Evolutionary conservation across 2,888 invertebrate genomes (phyloP), one percentile per base, ranked within the genome.

Genomic region (Conus canariensis): DNA sequence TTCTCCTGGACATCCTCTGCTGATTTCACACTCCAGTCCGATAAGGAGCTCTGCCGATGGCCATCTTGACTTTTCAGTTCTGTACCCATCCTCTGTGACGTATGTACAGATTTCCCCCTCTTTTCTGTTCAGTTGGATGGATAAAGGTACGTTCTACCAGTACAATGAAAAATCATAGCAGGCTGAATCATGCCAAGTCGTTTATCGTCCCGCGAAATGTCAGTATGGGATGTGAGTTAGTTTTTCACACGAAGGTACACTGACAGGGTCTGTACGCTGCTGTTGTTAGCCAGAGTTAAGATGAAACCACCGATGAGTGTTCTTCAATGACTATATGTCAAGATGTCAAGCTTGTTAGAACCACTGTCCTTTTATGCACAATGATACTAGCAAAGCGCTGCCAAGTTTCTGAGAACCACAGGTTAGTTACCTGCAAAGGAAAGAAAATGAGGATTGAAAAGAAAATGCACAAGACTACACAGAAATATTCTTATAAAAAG

Each of bases 371-470:
- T 16, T 0, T 30, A 80, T 12, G 30, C 77, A 80, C 80, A 45
- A 19, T 12, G 45, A 80, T 19, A 80, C 80, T 64, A 64, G 82
- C 10, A 58, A 58, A 83, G 8, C 2, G 19, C 10, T 22, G 56
- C 22, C 58, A 83, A 5, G 19, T 56, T 82, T 56, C 56, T 82
- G 45, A 77, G 77, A 19, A 56, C 14, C 56, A 56, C 22, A 12
- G 85, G 60, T 60, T 85, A 60, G 60, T 59, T 7, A 85, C 25
- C 85, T 85, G 59, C n/a, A 85, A 85, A 56, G 45, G 9, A 59
- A 83, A 83, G n/a, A 83, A 83, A 80, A 80, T 14, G 80, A 74
- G 74, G 22, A 74, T 9, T 9, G 22, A 74, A 80, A n/a, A 80
- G 6, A 80, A 80, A 58, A 19, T 83, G 22, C 10, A 58, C 12